Evolutionary conservation across 2,113 vertebrate genomes (phyloP), one percentile per base, ranked within the genome.

Genomic region (Phyllostomus discolor): DNA sequence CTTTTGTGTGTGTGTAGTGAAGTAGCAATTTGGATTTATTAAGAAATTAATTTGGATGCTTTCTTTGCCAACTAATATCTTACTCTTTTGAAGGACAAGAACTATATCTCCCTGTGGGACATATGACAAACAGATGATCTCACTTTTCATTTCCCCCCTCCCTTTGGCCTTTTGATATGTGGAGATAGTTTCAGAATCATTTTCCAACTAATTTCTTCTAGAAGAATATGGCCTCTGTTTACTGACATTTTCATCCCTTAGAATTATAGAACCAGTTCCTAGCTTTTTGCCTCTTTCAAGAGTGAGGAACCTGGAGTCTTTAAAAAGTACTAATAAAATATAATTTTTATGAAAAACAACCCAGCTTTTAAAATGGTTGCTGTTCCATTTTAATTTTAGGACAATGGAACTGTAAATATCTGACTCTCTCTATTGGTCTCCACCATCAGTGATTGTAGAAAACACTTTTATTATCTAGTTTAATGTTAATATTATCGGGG

Each of bases 401-500:
- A 59, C 5, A 59, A n/a, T 88, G 79, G 78, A 17, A 43, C 9
- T 75, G 2, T 11, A 78, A 70, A 43, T 69, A 15, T 88, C 17
- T 75, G 10, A 15, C 48, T 88, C 48, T 73, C 33, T 82, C 19
- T 62, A 17, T 26, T 88, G 28, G 4, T 70, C 16, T 91, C 15
- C 82, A 50, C 59, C 59, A 69, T 88, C 26, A 57, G 16, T 75
- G 54, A 91, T 67, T 72, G 14, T 93, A 41, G 17, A 62, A 83
- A 78, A 38, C 10, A 80, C 19, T 66, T 59, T 76, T 66, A 50
- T 87, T 22, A 4, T 33, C 20, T 70, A 75, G 16, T 35, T 76
- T 93, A 75, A 66, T 87, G 54, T 92, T 83, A 87, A 85, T 82
- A 43, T 22, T 52, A 67, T 86, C 79, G 92, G 89, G 48, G 64